These are phyloP conservation scores for Hymenopus coronatus DNA, from an alignment of 2,888 invertebrate species.

Conservation along the genomic window DNA sequence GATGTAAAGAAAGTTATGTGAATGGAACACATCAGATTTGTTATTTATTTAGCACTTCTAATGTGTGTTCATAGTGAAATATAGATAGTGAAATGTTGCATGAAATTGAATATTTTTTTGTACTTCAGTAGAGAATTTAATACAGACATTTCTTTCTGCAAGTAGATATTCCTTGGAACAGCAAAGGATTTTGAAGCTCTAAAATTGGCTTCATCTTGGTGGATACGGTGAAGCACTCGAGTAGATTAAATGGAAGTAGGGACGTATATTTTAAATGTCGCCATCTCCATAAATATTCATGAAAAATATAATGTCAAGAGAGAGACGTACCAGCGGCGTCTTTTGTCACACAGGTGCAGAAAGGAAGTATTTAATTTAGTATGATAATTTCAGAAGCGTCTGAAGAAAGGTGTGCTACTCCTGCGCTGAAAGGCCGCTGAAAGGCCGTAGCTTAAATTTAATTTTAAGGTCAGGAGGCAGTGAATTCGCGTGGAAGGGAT, in stretches of 20 bases:
- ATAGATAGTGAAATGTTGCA: too few relatives aligned
- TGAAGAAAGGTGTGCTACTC: neutral
- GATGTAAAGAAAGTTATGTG: too few relatives aligned
- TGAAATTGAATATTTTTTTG: too few relatives aligned
- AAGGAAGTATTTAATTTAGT: neutral
- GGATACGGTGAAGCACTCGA: neutral
- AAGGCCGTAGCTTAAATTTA: neutral
- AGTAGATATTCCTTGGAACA: too few relatives aligned
- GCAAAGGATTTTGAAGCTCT: neutral
- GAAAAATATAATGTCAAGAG: neutral
- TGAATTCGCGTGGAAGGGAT: too few relatives aligned
- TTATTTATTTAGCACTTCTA: too few relatives aligned
- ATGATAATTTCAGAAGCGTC: neutral
- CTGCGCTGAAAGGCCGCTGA: neutral
- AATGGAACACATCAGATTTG: too few relatives aligned
- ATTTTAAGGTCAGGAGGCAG: too few relatives aligned
- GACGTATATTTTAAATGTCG: neutral
- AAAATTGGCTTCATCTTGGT: neutral
- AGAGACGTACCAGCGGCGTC: neutral
- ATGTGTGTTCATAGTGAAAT: too few relatives aligned
- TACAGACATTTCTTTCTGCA: too few relatives aligned
- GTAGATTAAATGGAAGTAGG: neutral
- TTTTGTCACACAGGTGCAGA: neutral
- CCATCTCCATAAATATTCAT: neutral
- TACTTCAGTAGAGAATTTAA: too few relatives aligned